These are phyloP conservation scores for Blennius ocellaris DNA, from an alignment of 2,113 vertebrate species.

Conservation along the genomic window DNA sequence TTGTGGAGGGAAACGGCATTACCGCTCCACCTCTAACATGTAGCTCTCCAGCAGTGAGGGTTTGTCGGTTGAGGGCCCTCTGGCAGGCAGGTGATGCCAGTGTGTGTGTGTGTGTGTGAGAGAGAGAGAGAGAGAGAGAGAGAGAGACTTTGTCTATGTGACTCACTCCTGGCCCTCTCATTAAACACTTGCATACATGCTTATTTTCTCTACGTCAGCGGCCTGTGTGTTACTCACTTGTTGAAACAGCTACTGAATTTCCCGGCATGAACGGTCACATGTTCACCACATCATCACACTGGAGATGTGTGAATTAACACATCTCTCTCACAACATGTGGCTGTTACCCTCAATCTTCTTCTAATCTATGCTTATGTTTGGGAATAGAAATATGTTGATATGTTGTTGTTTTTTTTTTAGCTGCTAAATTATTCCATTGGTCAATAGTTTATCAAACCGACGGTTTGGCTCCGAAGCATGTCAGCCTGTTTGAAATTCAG, in stretches of 20 bases:
- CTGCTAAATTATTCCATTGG: conserved; percentile 44
- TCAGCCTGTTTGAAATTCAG: conserved; percentile 50
- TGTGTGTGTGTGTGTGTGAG: conserved; percentile 7
- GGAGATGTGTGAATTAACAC: conserved; percentile 8
- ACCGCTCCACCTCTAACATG: conserved; percentile 37
- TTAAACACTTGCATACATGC: conserved; percentile 51
- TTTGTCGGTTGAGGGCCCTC: conserved; percentile 67
- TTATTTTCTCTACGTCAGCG: conserved; percentile 55
- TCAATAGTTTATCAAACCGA: conserved; percentile 41
- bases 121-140: not conserved
- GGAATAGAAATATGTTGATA: conserved; percentile 5
- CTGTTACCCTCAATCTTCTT: not conserved
- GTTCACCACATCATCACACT: conserved; percentile 8
- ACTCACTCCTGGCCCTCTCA: conserved; percentile 61
- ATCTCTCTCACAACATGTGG: conserved; percentile 5
- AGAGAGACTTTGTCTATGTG: conserved; percentile 50
- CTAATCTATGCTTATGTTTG: conserved; percentile 7
- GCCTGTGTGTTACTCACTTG: conserved; percentile 49
- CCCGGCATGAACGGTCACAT: conserved; percentile 43
- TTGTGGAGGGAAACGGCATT: conserved; percentile 22
- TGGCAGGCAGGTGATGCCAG: conserved; percentile 58
- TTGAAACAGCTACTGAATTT: conserved; percentile 48
- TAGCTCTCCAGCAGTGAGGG: conserved; percentile 41
- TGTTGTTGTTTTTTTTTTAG: not conserved
- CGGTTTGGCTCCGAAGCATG: conserved; percentile 49